A percentile compares a stretch with the other conserved stretches of the same genome.
Conservation (phyloP, 2,888 invertebrate genomes). For the Drosophila aldrichi region DNA sequence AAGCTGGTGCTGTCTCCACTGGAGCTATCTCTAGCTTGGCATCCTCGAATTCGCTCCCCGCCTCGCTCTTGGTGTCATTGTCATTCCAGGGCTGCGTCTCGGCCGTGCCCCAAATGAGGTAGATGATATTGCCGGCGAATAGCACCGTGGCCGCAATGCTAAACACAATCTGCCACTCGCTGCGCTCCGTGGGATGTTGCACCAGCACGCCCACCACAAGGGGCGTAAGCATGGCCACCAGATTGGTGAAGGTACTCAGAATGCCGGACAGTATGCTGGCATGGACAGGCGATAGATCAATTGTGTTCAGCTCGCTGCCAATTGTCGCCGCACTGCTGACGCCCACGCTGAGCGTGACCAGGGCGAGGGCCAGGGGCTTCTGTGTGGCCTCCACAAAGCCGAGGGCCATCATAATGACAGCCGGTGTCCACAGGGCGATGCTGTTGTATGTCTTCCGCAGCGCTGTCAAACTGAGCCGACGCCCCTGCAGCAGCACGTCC, state of each 20-base stretch:
- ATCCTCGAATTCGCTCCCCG: constrained; percentile 40
- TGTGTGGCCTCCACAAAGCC: constrained; percentile 85
- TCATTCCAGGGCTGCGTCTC: constrained; percentile 88
- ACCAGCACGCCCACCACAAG: constrained; percentile 87
- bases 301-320: constrained; percentile 86
- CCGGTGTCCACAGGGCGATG: constrained; percentile 86
- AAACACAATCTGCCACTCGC: constrained; percentile 91
- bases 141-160: constrained; percentile 89
- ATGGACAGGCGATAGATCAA: constrained; percentile 89
- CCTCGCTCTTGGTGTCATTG: constrained; percentile 83
- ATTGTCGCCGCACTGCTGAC: constrained; percentile 82
- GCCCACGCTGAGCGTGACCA: constrained; percentile 87
- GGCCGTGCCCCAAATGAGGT: constrained; percentile 89
- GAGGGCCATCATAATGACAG: constrained; percentile 86
- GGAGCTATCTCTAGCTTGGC: constrained; percentile 47
- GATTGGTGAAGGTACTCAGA: constrained; percentile 87
- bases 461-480: constrained; percentile 81
- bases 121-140: constrained; percentile 89
- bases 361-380: constrained; percentile 84
- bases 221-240: constrained; percentile 88
- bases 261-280: constrained; percentile 89
- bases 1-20: neutral
- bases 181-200: constrained; percentile 84
- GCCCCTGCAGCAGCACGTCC: constrained; percentile 85
- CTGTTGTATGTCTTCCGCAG: constrained; percentile 79